A percentile compares a stretch with the other conserved stretches of the same genome.
These are phyloP conservation scores for Ornithoptera priamus DNA, from an alignment of 2,888 invertebrate species.

Conservation along the genomic window DNA sequence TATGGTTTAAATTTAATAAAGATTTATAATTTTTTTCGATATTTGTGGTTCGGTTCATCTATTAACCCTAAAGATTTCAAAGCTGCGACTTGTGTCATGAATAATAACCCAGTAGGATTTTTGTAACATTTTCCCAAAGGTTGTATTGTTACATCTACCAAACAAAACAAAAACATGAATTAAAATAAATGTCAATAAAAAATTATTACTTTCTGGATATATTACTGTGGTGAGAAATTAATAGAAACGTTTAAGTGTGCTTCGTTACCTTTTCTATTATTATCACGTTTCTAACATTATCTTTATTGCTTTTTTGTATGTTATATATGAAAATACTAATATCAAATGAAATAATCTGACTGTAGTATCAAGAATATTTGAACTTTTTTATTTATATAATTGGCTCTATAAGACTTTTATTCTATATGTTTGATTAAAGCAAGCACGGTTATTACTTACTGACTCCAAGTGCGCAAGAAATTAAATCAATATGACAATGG, in stretches of 20 bases:
- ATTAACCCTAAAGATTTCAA: slow-evolving; percentile 55
- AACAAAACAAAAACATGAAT: slow-evolving; percentile 20
- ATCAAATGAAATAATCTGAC: too few species aligned
- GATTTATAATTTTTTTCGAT: background rate
- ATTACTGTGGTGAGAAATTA: too few species aligned
- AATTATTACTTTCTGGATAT: background rate
- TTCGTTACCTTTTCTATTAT: too few species aligned
- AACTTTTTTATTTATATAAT: background rate
- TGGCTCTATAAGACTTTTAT: too few species aligned
- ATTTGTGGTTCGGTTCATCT: slow-evolving; percentile 37
- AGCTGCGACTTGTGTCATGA: slow-evolving; percentile 57
- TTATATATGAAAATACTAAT: too few species aligned
- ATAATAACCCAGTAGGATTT: slow-evolving; percentile 48
- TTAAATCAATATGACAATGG: slow-evolving; percentile 70
- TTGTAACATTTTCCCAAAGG: slow-evolving; percentile 53
- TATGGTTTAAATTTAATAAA: background rate
- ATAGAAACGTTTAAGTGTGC: too few species aligned
- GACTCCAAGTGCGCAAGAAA: slow-evolving; percentile 58
- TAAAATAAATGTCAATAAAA: background rate
- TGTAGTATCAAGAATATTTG: background rate
- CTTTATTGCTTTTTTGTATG: too few species aligned
- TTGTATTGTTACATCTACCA: slow-evolving; percentile 62
- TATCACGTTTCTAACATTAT: too few species aligned
- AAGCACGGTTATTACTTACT: slow-evolving; percentile 52
- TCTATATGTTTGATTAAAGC: background rate